Evolutionary conservation across 2,113 vertebrate species (phyloP).

Genomic region (Neolamprologus tretocephalus): DNA sequence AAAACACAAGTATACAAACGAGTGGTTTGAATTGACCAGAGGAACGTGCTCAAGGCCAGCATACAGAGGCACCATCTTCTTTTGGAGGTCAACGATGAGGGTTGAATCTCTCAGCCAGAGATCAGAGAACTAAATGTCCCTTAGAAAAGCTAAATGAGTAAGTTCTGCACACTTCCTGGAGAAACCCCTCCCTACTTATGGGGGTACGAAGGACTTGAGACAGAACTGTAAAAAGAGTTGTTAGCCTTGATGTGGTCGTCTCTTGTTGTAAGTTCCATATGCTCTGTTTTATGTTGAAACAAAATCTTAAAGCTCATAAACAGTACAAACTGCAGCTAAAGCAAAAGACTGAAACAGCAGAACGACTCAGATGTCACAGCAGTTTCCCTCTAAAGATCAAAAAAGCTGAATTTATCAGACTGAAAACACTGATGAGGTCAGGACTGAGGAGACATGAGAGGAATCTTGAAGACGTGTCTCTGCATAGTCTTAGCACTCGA

Average conservation of each 20-base stretch:
- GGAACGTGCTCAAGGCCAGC: not conserved
- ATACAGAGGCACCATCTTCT: not conserved
- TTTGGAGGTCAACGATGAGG: not conserved
- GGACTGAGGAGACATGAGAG: not conserved
- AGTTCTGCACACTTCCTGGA: not conserved
- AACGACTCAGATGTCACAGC: not conserved
- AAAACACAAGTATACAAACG: not conserved
- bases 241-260: not conserved
- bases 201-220: not conserved
- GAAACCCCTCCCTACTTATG: not conserved
- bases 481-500: not conserved
- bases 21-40: not conserved
- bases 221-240: not conserved
- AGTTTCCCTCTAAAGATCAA: fast-evolving
- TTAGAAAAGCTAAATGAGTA: not conserved
- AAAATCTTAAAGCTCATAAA: not conserved
- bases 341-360: fast-evolving
- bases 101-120: not conserved
- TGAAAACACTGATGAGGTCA: not conserved
- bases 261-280: not conserved
- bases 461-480: not conserved
- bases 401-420: not conserved
- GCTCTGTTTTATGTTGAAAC: not conserved
- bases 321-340: not conserved
- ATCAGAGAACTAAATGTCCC: not conserved